Percentiles rank a stretch among this genome's conserved stretches.
These are phyloP conservation scores for Dinoponera quadriceps DNA, from an alignment of 1,140 invertebrate species.

Conservation along the genomic window DNA sequence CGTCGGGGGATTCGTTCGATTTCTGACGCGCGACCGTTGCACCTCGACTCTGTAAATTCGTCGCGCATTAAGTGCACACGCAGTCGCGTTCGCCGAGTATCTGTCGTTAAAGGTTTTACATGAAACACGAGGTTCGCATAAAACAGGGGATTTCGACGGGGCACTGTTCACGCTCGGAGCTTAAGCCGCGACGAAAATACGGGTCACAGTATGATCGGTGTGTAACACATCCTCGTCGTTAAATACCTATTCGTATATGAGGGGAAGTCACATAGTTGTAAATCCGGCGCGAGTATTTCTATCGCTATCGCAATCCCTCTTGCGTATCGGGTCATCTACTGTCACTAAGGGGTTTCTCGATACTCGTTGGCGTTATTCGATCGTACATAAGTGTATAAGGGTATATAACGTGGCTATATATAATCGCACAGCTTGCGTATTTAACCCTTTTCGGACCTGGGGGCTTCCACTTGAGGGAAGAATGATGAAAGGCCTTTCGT, in stretches of 20 bases:
- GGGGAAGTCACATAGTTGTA: not conserved
- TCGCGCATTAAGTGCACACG: not conserved
- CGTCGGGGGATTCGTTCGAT: not conserved
- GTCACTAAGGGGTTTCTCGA: slow-evolving; percentile 16
- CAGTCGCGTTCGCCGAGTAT: not conserved
- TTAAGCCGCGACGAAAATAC: not conserved
- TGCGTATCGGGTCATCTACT: slow-evolving; percentile 21
- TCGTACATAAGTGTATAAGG: not conserved
- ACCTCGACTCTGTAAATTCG: not conserved
- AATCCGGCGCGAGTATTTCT: not conserved
- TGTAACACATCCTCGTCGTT: not conserved
- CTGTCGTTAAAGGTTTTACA: not conserved
- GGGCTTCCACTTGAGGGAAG: too few relatives aligned
- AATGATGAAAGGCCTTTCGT: too few relatives aligned
- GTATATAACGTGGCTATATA: not conserved
- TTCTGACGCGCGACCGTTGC: not conserved
- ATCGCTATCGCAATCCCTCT: slow-evolving; percentile 11
- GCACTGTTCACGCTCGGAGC: not conserved
- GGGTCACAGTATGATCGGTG: not conserved
- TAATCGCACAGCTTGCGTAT: too few relatives aligned
- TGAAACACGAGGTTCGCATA: not conserved
- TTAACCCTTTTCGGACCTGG: too few relatives aligned
- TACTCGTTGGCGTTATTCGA: slow-evolving; percentile 19
- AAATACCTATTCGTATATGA: not conserved
- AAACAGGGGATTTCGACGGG: not conserved